Evolutionary conservation across 2,888 invertebrate genomes (phyloP).

Genomic region (Rhagonycha lutea): DNA sequence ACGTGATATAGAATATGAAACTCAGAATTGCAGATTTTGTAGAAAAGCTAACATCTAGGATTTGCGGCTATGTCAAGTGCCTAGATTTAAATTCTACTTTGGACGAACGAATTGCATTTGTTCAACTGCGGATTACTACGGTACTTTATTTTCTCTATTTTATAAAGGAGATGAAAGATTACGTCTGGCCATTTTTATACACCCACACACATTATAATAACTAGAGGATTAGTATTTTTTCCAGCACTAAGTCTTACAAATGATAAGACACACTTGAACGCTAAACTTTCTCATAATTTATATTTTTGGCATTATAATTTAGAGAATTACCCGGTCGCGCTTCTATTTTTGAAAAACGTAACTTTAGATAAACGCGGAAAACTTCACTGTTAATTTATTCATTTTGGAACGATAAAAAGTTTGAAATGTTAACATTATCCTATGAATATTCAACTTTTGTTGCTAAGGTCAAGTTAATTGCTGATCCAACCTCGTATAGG

Average conservation of each 20-base stretch:
- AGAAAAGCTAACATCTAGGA: conserved; percentile 32
- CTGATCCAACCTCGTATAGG: too few species aligned
- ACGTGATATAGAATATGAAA: conserved; percentile 44
- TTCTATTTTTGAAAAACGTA: neutral
- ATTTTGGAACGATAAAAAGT: neutral
- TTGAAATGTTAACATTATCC: conserved; percentile 4
- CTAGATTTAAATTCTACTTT: conserved; percentile 22
- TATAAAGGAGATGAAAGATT: neutral
- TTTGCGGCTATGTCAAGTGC: conserved; percentile 35
- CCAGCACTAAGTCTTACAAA: neutral
- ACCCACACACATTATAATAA: neutral
- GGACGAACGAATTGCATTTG: conserved; percentile 16
- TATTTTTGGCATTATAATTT: neutral
- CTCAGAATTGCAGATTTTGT: conserved; percentile 41
- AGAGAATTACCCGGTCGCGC: too few species aligned
- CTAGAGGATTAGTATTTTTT: neutral
- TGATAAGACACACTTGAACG: neutral
- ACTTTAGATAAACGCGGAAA: neutral
- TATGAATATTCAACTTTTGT: conserved; percentile 26
- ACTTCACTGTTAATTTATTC: neutral
- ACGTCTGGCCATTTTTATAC: neutral
- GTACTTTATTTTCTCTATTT: neutral
- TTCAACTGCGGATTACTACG: conserved; percentile 7
- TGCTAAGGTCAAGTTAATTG: neutral
- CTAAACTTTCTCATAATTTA: neutral